phyloP scores from a whole-genome alignment of 2,113 vertebrate species.

The Micromys minutus region DNA sequence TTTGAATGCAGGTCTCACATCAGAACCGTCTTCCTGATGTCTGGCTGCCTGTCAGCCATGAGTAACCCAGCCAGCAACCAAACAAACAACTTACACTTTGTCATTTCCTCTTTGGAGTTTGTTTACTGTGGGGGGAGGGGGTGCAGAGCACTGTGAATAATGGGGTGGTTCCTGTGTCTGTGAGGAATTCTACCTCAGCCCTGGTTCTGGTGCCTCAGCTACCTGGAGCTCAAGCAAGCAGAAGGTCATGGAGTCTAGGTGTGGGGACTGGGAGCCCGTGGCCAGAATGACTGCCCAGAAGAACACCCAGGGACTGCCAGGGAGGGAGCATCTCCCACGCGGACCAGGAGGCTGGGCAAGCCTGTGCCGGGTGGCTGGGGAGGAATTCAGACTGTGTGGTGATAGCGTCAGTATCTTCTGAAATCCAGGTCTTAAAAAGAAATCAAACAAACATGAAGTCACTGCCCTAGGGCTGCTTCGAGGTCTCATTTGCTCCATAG shows the following conservation, averaged over 20 bases:
- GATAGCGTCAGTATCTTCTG: neutral
- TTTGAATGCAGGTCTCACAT: neutral
- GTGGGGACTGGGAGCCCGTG: neutral
- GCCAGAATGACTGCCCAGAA: neutral
- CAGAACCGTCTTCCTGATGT: neutral
- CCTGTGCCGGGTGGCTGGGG: neutral
- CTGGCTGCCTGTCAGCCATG: neutral
- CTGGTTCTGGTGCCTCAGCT: neutral
- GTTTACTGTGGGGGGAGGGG: neutral
- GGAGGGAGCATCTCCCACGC: neutral
- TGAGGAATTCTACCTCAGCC: neutral
- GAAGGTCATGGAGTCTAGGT: neutral
- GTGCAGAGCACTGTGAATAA: neutral
- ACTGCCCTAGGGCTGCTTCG: neutral
- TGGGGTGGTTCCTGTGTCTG: neutral
- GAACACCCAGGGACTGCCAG: neutral
- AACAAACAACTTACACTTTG: neutral
- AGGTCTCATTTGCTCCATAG: neutral
- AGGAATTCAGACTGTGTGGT: neutral
- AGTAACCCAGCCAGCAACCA: neutral
- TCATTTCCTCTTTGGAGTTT: neutral
- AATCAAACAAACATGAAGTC: neutral
- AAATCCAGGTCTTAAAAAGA: neutral
- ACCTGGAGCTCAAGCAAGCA: neutral
- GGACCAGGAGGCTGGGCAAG: neutral